Base-by-base conservation (phyloP, 2,888 invertebrate genomes). In the Entomobrya proxima region DNA sequence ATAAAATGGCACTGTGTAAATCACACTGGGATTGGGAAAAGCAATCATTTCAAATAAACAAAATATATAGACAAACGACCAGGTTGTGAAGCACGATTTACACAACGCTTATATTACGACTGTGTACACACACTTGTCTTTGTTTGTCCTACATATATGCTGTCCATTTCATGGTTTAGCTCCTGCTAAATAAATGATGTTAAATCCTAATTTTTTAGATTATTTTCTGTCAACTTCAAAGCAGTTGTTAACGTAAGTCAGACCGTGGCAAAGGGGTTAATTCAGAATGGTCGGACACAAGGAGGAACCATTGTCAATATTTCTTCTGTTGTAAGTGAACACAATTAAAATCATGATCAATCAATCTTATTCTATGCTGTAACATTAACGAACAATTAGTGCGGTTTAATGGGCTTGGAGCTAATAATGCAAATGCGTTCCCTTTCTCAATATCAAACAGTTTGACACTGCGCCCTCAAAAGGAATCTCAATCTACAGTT, bases 281-380 rank as follows among this genome's bases (percentile, higher is more conserved):
- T 92, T 58, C 37, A 67, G 21, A 44, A 69, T 11, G 55, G 32
- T 3, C 35, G 74, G n/a, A 50, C 74, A 1, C 67, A 79, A 47
- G 94, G 94, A 85, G 96, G 97, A 35, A 93, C 95, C 83, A 96
- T 98, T 90, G 98, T 98, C 0, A 98, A 98, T 91, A 92, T 98
- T 58, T 98, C 98, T 0, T 98, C 98, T 0, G 95, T 96, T 91
- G 97, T 95, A 91, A n/a, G n/a, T n/a, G n/a, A n/a, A n/a, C n/a
- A n/a, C n/a, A n/a, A n/a, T n/a, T n/a, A n/a, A n/a, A 91, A 88
- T 67, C 77, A 88, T 77, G n/a, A n/a, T n/a, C n/a, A n/a, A n/a
- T n/a, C n/a, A n/a, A n/a, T n/a, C n/a, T n/a, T n/a, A n/a, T n/a
- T n/a, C n/a, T n/a, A n/a, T n/a, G n/a, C n/a, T n/a, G n/a, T n/a